Evolutionary conservation across 2,888 invertebrate genomes (phyloP), one percentile per base, ranked within the genome.

Genomic region (Girardia tigrina): DNA sequence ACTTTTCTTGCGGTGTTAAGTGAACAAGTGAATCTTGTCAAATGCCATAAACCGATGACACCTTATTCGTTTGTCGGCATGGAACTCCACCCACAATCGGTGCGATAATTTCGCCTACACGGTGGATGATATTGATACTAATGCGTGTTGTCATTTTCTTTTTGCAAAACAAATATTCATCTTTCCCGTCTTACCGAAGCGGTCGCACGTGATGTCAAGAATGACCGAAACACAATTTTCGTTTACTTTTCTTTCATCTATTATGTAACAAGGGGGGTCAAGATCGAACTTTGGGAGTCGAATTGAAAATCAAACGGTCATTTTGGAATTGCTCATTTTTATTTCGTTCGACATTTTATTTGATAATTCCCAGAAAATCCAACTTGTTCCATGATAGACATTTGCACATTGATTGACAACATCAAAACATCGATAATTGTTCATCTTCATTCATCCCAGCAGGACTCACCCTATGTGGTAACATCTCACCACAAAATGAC

Each of bases 21-120:
- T n/a, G n/a, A 56, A 56, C 56, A 56, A 56, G 20, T 56, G n/a
- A n/a, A 56, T 20, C 56, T 56, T 56, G 56, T 56, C 56, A 56
- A 56, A 56, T n/a, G 4, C 56, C 56, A 56, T 23, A 56, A 56
- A 20, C 56, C n/a, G 23, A 56, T n/a, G n/a, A 6, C 4, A 6
- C 4, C n/a, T 20, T 12, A 20, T 56, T 56, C 23, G n/a, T 56
- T 56, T 56, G 56, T 56, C 56, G 56, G 56, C 23, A 23, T 56
- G n/a, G n/a, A 56, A 20, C 56, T 56, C 56, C 56, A 56, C 56
- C 56, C 23, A 56, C 56, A 56, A 56, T 56, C 23, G 56, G n/a
- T 4, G n/a, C 8, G n/a, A 56, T 20, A 4, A 20, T n/a, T 56
- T 56, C 56, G 56, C 56, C 56, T 56, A 56, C 56, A 56, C 56